Evolutionary conservation across 1,140 invertebrate species (phyloP).

Genomic region (Ctenoplectra terminalis): DNA sequence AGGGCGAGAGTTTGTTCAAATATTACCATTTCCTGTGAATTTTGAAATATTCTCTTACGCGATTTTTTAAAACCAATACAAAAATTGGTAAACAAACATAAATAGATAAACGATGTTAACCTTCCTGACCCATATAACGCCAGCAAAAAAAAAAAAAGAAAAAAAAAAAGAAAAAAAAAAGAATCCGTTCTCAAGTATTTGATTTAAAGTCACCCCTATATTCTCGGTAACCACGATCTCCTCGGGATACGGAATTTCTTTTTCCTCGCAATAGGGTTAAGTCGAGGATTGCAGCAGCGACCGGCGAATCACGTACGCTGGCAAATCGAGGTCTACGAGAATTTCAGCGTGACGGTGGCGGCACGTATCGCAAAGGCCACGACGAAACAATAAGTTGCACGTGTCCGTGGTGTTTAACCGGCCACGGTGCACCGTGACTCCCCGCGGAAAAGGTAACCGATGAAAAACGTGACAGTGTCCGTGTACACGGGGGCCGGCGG

Average conservation of each 20-base stretch:
- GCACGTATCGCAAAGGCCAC: slow-evolving; percentile 46
- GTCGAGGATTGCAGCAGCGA: neutral
- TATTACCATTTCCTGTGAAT: neutral
- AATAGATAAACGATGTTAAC: too few relatives aligned
- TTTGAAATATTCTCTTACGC: too few relatives aligned
- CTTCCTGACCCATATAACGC: too few relatives aligned
- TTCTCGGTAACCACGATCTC: too few relatives aligned
- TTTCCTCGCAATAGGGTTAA: neutral
- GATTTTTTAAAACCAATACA: too few relatives aligned
- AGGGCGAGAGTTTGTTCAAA: neutral
- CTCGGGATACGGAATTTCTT: neutral
- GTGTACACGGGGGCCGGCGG: slow-evolving; percentile 1
- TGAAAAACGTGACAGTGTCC: slow-evolving; percentile 51
- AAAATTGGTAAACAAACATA: too few relatives aligned
- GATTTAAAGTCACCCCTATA: too few relatives aligned
- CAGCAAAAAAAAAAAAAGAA: too few relatives aligned
- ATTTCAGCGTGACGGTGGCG: slow-evolving; percentile 5
- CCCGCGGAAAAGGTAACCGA: slow-evolving; percentile 52
- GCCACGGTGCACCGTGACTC: slow-evolving; percentile 40
- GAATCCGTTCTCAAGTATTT: too few relatives aligned
- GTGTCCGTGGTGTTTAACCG: slow-evolving; percentile 52
- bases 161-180: too few relatives aligned
- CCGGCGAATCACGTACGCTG: slow-evolving; percentile 24
- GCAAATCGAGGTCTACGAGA: slow-evolving; percentile 33
- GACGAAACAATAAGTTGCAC: slow-evolving; percentile 59